Base-by-base conservation (phyloP, 1,140 invertebrate species). In the Doryteuthis pealeii region DNA sequence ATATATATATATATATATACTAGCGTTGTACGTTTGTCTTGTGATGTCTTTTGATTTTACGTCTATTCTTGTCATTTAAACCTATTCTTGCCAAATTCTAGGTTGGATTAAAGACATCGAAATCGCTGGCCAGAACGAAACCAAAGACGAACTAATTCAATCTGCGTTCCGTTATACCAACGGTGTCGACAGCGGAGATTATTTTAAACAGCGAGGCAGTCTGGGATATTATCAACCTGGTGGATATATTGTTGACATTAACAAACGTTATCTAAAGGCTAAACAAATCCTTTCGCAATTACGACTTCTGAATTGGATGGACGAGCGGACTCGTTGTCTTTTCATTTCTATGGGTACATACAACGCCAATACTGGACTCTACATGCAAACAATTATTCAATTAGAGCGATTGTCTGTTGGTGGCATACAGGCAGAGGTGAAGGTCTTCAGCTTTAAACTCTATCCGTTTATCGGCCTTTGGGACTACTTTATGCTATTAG, bases 331-430 rank as follows among this genome's bases (percentile, higher is more conserved):
- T 26, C 28, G 66, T 14, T 22, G 1, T 26, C 26, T 68, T 6
- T 30, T 8, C 22, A 31, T 68, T 12, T 22, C 8, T 10, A 31
- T 68, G n/a, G 31, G 30, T 26, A 68, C 32, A 31, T 32, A 32
- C 66, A 68, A 68, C 31, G 66, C 32, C 10, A 68, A 68, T 33
- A 26, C 66, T 68, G 30, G 32, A 8, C 28, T 68, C 8, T 68
- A 26, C 32, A 68, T 18, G 18, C 31, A 26, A 22, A 32, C 30
- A 5, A 68, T 26, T 14, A 22, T 68, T 68, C 2, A 26, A 18
- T 8, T 68, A 8, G 66, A 68, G 22, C 26, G 28, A 22, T 22
- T 33, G 66, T 31, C 66, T 10, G 22, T 26, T 68, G 66, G 66
- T 12, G 30, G 32, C 8, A 31, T 32, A 32, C 15, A 32, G 28